Evolutionary conservation across 1,140 invertebrate species (phyloP), one percentile per base, ranked within the genome.

Genomic region (Drosophila mojavensis): DNA sequence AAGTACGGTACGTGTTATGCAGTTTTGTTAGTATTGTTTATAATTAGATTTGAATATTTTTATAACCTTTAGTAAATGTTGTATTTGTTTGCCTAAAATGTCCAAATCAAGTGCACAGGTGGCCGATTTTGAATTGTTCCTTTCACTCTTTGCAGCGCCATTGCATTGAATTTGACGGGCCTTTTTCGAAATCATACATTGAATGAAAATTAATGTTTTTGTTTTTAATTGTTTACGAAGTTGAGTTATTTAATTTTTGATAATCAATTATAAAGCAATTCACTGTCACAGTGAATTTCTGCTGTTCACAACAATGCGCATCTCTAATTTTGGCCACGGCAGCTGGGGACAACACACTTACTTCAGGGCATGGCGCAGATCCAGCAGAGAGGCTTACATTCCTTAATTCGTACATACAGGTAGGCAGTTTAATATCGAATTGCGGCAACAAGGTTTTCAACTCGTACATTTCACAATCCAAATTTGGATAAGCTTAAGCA

Each of bases 81-180:
- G 91, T 70, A 92, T 91, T 75, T 91, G 77, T 65, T 68, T 70
- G 75, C 90, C 80, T 84, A 91, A 86, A 82, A 63, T 78, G 70
- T 91, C 90, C 90, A 91, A 91, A 89, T 91, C 79, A 78, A 91
- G 90, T 71, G 77, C 90, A 78, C 90, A 91, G 79, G 70, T 75
- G 64, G 75, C 68, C 58, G 77, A 24, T 20, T 76, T 79, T 72
- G 36, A 63, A n/a, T n/a, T 62, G 45, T 68, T 68, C 62, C 63
- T 71, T 47, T 66, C 65, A 41, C 48, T 53, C 68, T 56, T 65
- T 63, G 45, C 51, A 53, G 48, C 63, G 47, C 76, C 61, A 63
- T 69, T 78, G 66, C 64, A 67, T 62, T 74, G 68, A 56, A 59
- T 69, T 66, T 50, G 41, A 51, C 53, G 58, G 39, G 48, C 62